Percentiles rank a stretch among this genome's conserved stretches.
phyloP scores from a whole-genome alignment of 2,888 invertebrate species.

The Altica lythri region DNA sequence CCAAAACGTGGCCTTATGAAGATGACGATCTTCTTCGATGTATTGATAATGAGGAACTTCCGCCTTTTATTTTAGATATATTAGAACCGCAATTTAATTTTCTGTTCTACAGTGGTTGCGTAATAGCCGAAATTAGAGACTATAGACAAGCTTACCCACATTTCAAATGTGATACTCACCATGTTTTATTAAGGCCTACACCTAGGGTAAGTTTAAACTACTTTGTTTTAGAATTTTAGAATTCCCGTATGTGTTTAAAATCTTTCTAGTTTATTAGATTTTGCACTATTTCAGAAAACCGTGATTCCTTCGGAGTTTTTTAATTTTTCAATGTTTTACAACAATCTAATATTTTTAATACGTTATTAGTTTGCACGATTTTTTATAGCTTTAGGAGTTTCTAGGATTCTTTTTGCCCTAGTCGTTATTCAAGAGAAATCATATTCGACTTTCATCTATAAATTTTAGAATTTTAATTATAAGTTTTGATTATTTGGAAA shows the following conservation, averaged over 20 bases:
- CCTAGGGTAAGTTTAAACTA: conserved; percentile 72
- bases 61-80: conserved; percentile 82
- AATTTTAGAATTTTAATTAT: too few relatives aligned
- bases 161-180: conserved; percentile 80
- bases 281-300: too few relatives aligned
- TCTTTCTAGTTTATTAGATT: too few relatives aligned
- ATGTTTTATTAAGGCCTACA: conserved; percentile 85
- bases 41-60: conserved; percentile 74
- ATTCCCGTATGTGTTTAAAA: neutral
- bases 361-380: too few relatives aligned
- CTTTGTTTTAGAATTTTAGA: conserved; percentile 1
- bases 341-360: too few relatives aligned
- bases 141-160: conserved; percentile 80
- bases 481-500: too few relatives aligned
- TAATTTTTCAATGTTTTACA: too few relatives aligned
- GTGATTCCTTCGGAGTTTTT: too few relatives aligned
- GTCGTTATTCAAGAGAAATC: too few relatives aligned
- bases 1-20: conserved; percentile 84
- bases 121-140: conserved; percentile 89
- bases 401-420: too few relatives aligned
- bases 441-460: too few relatives aligned
- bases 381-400: too few relatives aligned
- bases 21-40: conserved; percentile 85
- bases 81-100: conserved; percentile 82
- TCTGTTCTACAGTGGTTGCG: conserved; percentile 89